Conservation (phyloP, 2,113 vertebrate genomes). For the Proterorhinus semilunaris region DNA sequence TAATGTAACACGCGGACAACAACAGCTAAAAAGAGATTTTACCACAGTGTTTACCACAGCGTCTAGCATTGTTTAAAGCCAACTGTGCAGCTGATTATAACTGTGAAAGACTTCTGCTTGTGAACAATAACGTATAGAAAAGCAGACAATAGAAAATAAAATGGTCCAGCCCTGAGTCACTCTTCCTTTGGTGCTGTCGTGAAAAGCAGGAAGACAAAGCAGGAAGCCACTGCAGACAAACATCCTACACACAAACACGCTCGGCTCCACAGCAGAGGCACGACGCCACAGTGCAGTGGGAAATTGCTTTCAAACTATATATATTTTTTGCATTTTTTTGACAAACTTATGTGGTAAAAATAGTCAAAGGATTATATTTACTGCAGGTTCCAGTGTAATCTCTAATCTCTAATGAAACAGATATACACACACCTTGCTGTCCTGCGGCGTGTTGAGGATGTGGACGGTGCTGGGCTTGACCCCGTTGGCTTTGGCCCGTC, state of each 20-base stretch:
- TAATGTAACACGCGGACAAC: no score
- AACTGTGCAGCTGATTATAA: neutral
- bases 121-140: neutral
- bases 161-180: slow-evolving; percentile 25
- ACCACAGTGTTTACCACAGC: neutral
- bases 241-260: neutral
- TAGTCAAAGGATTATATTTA: no score
- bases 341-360: no score
- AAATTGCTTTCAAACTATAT: no score
- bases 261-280: neutral
- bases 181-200: slow-evolving; percentile 33
- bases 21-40: no score
- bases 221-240: slow-evolving; percentile 41
- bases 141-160: neutral
- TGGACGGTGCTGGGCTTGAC: slow-evolving; percentile 96
- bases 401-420: no score
- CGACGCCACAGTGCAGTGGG: no score
- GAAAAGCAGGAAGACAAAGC: slow-evolving; percentile 38
- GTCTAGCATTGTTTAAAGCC: neutral
- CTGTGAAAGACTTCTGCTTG: neutral
- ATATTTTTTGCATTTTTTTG: no score
- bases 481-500: slow-evolving; percentile 90
- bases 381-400: no score
- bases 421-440: slow-evolving; percentile 83
- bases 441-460: slow-evolving; percentile 92